A percentile compares a stretch with the other conserved stretches of the same genome.
Evolutionary conservation across 2,888 invertebrate genomes (phyloP).

Genomic region (Lasius platythorax): DNA sequence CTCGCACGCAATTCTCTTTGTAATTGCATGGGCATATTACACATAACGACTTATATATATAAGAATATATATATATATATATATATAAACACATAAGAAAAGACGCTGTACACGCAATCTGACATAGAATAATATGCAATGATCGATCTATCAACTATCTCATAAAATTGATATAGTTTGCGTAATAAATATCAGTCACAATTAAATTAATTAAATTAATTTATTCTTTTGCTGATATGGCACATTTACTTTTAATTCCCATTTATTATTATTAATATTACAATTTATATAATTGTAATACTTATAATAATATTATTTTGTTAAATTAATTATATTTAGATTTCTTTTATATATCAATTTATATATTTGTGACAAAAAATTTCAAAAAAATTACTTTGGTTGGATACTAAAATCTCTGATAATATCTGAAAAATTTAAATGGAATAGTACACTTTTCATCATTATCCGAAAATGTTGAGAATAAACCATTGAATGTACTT

Average conservation of each 20-base stretch:
- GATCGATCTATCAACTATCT: neutral
- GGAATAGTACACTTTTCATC: neutral
- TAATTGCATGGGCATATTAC: constrained; percentile 62
- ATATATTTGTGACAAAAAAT: neutral
- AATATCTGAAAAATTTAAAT: neutral
- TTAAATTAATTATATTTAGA: neutral
- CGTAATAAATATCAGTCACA: neutral
- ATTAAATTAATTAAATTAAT: neutral
- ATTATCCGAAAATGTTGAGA: constrained; percentile 16
- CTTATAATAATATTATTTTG: neutral
- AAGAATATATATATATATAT: constrained; percentile 57
- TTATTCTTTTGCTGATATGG: neutral
- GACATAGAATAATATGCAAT: constrained; percentile 62
- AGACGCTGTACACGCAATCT: constrained; percentile 69
- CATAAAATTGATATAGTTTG: constrained; percentile 9
- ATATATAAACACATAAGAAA: constrained; percentile 56
- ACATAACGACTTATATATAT: constrained; percentile 61
- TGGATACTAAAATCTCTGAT: neutral
- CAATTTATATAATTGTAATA: neutral
- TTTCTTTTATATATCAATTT: neutral
- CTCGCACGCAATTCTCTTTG: constrained; percentile 63
- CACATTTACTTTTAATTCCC: neutral
- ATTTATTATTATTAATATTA: neutral
- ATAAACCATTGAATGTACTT: neutral
- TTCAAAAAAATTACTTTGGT: neutral